Base-by-base conservation (phyloP, 1,140 invertebrate species). In the roundworm (Caenorhabditis elegans) region DNA sequence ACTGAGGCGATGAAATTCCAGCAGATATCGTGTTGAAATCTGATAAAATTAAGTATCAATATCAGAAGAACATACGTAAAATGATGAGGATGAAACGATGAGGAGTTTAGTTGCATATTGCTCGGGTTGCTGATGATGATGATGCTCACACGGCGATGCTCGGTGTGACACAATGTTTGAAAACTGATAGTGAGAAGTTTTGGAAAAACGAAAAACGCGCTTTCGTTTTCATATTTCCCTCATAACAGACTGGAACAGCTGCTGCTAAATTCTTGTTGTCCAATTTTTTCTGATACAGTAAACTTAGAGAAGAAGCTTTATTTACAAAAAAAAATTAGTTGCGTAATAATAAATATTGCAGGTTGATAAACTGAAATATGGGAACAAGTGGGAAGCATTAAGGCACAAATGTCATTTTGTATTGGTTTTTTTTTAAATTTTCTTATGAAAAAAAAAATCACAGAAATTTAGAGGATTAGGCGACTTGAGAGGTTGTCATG, bases 51-150 rank as follows among this genome's bases (percentile, higher is more conserved):
- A 39, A 24, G 60, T 70, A 26, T 60, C 53, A 31, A 60, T 60
- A 60, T 70, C 60, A 39, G 28, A 31, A 39, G 34, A 70, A 70
- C 60, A 70, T 70, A 70, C 60, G 34, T 39, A 13, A 70, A 70
- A n/a, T 70, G 60, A 70, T 70, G 60, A 70, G 34, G 34, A 70
- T 70, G 60, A 70, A 70, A 60, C 55, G 55, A 70, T 26, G 60
- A 70, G 60, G 60, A 70, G 60, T 43, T 70, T 39, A 34, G 60
- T 22, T 70, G 60, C 60, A 70, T 70, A 70, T 70, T 70, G 26
- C 60, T 60, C 10, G 13, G 3, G 4, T 3, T 4, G 3, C 17
- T 24, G 19, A 48, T 13, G 26, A n/a, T n/a, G n/a, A n/a, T n/a
- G n/a, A n/a, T n/a, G n/a, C n/a, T n/a, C n/a, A n/a, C n/a, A n/a